Conservation (phyloP, 2,888 invertebrate genomes). For the Nomada fabriciana region DNA sequence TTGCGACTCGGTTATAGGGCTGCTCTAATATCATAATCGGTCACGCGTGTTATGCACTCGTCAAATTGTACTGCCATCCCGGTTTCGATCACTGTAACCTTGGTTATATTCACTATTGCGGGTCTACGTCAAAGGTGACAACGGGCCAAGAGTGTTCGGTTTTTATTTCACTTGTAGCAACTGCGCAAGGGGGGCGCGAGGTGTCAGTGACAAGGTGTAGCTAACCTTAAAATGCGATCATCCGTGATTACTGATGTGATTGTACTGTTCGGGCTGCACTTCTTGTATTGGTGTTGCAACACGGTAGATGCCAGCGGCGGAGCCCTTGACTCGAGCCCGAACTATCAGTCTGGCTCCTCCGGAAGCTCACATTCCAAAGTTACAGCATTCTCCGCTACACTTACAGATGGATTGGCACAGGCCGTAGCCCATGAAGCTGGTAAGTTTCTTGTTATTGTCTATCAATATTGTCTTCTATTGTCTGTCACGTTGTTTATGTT, state of each 20-base stretch:
- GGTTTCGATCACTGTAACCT: constrained; percentile 71
- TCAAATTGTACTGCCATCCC: constrained; percentile 53
- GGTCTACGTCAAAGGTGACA: constrained; percentile 64
- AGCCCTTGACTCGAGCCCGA: constrained; percentile 79
- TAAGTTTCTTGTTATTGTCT: constrained; percentile 72
- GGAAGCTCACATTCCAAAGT: constrained; percentile 74
- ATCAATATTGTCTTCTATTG: not conserved
- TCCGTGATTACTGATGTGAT: constrained; percentile 78
- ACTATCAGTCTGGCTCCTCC: constrained; percentile 71
- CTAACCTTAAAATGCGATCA: constrained; percentile 83
- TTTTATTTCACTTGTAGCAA: constrained; percentile 50
- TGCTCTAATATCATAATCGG: constrained; percentile 56
- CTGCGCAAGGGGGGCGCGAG: constrained; percentile 71
- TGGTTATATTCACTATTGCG: constrained; percentile 62
- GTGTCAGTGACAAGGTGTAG: constrained; percentile 72
- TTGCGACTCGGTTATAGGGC: constrained; percentile 58
- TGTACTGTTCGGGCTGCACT: constrained; percentile 76
- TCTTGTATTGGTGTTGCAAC: constrained; percentile 76
- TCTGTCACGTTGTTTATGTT: not conserved
- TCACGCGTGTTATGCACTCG: constrained; percentile 69
- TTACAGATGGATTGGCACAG: constrained; percentile 87
- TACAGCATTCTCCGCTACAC: constrained; percentile 78
- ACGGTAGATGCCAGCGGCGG: constrained; percentile 80
- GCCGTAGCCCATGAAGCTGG: constrained; percentile 87
- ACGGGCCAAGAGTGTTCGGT: constrained; percentile 54